Conservation (phyloP, 1,140 invertebrate genomes). For the Belonocnema kinseyi region DNA sequence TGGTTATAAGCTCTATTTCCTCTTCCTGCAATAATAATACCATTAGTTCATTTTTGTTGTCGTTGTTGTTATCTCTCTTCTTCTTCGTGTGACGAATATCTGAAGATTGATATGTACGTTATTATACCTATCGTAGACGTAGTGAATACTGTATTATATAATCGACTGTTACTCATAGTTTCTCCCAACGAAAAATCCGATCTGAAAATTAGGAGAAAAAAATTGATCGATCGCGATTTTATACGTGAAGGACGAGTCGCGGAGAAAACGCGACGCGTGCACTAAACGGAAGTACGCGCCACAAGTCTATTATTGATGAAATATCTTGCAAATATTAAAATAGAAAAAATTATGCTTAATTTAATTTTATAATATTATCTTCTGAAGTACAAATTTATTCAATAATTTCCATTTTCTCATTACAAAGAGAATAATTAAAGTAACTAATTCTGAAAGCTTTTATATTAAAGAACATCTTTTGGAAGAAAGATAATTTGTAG, state of each 20-base stretch:
- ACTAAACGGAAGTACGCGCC: slow-evolving; percentile 39
- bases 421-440: too few species aligned
- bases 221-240: slow-evolving; percentile 2
- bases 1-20: slow-evolving; percentile 22
- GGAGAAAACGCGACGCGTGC: slow-evolving; percentile 39
- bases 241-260: slow-evolving; percentile 22
- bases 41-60: slow-evolving; percentile 5
- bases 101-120: slow-evolving; percentile 16
- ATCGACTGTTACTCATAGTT: slow-evolving; percentile 24
- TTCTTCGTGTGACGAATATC: slow-evolving; percentile 22
- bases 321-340: not conserved
- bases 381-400: too few species aligned
- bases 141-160: not conserved
- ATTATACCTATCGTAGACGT: slow-evolving; percentile 5
- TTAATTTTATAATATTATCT: too few species aligned
- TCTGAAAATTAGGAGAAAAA: not conserved
- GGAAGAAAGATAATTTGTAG: too few species aligned
- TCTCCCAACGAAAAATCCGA: slow-evolving; percentile 26
- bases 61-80: slow-evolving; percentile 14
- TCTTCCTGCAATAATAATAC: not conserved
- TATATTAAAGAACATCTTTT: too few species aligned
- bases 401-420: too few species aligned
- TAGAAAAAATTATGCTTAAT: not conserved
- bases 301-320: not conserved
- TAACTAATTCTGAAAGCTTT: too few species aligned